Evolutionary conservation across 2,797 vertebrate genomes (phyloP), one percentile per base, ranked within the genome.

Genomic region (Lacerta bilineata): DNA sequence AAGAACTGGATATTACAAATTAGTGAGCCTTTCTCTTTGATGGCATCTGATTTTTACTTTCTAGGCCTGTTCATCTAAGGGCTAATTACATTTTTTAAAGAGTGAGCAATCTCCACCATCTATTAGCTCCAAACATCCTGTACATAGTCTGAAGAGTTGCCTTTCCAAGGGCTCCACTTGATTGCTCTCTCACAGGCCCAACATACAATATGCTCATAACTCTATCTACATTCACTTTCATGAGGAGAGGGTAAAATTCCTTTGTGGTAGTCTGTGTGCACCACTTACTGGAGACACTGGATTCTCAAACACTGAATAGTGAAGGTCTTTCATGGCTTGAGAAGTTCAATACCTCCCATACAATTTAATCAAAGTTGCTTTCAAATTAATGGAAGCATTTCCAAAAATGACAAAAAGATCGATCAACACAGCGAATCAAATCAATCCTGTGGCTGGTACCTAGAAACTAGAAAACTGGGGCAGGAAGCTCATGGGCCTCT

Each of bases 51-150:
- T 23, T 66, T 82, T 82, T 66, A 36, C 33, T 81, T 81, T 61
- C 55, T n/a, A n/a, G 68, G n/a, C 61, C 66, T 66, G 36, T 46
- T 82, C 64, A 64, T 82, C 80, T 66, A 61, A 41, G 36, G 17
- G 61, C 61, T 82, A 82, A 82, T 82, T 82, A 68, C 64, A 68
- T 66, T 41, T 82, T 64, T 64, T 13, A 25, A 36, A 81, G 36
- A 66, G 33, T 64, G 80, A 81, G 64, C 80, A 64, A 69, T 64
- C 18, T 23, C 18, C 6, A 61, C 17, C 59, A 61, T 81, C 64
- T 25, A 81, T 81, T 66, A 81, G 15, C 61, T n/a, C 79, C 55
- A 80, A 46, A 25, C 55, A 61, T 59, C 25, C n/a, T 80, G 36
- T 64, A 55, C 79, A 64, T 64, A 82, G 6, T 66, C 25, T 23